Evolutionary conservation across 2,888 invertebrate genomes (phyloP).

Genomic region (Coecobrya sp.): DNA sequence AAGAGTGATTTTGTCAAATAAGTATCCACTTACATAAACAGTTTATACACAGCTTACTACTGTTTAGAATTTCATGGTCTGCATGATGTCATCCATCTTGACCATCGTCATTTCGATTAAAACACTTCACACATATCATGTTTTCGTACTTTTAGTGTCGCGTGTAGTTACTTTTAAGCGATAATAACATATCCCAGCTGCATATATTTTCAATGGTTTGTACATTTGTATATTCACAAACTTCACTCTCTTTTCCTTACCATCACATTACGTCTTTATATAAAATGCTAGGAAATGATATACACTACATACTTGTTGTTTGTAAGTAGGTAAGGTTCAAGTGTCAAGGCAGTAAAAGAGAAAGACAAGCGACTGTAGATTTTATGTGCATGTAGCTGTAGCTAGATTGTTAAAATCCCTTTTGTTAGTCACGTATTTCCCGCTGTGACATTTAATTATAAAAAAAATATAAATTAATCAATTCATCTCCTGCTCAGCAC

Average conservation of each 20-base stretch:
- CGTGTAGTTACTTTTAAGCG: too few species aligned
- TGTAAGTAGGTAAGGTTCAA: conserved; percentile 71
- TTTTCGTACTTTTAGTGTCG: too few species aligned
- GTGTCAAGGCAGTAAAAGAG: conserved; percentile 71
- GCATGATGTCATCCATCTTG: background rate
- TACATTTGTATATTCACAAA: too few species aligned
- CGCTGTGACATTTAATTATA: conserved; percentile 79
- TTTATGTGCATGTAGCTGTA: background rate
- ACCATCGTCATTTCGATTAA: background rate
- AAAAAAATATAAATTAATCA: conserved; percentile 70
- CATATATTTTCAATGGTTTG: too few species aligned
- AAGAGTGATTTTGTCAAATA: conserved; percentile 59
- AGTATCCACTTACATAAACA: background rate
- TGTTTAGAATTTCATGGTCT: background rate
- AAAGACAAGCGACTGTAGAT: background rate
- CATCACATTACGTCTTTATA: too few species aligned
- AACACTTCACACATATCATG: background rate
- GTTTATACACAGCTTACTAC: background rate
- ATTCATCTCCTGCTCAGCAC: too few species aligned
- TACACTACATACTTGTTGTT: too few species aligned
- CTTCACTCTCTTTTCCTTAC: too few species aligned
- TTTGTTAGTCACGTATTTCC: conserved; percentile 59
- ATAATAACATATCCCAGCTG: too few species aligned
- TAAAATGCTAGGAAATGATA: too few species aligned
- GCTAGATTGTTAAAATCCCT: background rate